phyloP scores from a whole-genome alignment of 2,797 vertebrate species.

The Crenuchus spilurus region DNA sequence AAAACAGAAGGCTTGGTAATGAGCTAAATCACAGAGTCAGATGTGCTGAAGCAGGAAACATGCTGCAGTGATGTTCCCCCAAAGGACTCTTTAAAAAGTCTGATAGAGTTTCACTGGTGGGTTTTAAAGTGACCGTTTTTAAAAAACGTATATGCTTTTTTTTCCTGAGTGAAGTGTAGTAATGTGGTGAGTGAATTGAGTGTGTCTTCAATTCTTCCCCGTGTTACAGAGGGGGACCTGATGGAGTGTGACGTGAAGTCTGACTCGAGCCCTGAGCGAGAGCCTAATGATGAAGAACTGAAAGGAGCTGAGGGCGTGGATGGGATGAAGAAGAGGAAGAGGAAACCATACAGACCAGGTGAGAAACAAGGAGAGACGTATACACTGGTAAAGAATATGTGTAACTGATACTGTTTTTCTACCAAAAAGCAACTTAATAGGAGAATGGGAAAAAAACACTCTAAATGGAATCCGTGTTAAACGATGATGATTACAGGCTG shows the following conservation, averaged over 20 bases:
- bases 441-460: neutral
- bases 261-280: slow-evolving; percentile 94
- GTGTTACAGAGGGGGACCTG: slow-evolving; percentile 79
- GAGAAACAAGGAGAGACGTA: slow-evolving; percentile 24
- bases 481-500: too few species aligned
- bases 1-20: neutral
- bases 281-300: slow-evolving; percentile 80
- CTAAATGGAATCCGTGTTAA: too few species aligned
- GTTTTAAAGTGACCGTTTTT: neutral
- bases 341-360: slow-evolving; percentile 97
- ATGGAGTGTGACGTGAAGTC: slow-evolving; percentile 93
- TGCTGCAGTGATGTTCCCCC: neutral
- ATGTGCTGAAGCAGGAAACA: neutral
- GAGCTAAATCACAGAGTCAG: neutral
- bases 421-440: too few species aligned
- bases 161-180: neutral
- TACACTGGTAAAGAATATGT: neutral
- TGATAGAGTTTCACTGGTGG: neutral
- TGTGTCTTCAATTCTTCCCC: neutral
- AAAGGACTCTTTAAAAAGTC: too few species aligned
- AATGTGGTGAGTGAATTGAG: neutral
- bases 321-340: slow-evolving; percentile 89
- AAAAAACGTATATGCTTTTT: neutral
- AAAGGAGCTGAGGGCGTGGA: slow-evolving; percentile 82
- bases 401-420: too few species aligned